A percentile compares a stretch with the other conserved stretches of the same genome.
These are phyloP conservation scores for Odontocerum albicorne DNA, from an alignment of 2,888 invertebrate species.

Conservation along the genomic window DNA sequence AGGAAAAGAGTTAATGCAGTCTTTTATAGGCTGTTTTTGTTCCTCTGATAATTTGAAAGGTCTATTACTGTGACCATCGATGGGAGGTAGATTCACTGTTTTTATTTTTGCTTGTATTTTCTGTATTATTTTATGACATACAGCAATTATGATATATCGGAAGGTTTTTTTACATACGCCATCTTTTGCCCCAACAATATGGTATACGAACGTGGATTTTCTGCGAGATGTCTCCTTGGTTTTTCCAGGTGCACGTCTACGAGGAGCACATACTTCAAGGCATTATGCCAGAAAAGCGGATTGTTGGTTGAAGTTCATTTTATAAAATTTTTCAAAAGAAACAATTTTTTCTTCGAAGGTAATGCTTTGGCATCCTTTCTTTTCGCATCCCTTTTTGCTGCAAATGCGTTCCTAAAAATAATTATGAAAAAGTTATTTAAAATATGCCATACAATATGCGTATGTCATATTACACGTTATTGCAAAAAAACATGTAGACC, in stretches of 20 bases:
- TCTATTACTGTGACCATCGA: neutral
- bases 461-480: no score
- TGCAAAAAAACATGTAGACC: neutral
- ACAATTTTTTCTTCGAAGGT: neutral
- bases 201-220: neutral
- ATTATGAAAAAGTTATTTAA: slow-evolving; percentile 1
- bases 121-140: neutral
- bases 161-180: slow-evolving; percentile 5
- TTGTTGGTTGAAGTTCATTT: neutral
- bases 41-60: neutral
- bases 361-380: no score
- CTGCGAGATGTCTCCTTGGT: neutral
- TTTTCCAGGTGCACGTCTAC: neutral
- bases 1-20: neutral
- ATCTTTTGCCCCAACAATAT: neutral
- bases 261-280: no score
- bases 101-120: neutral
- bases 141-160: slow-evolving; percentile 2
- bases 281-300: neutral
- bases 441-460: no score
- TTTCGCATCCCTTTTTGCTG: neutral
- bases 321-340: neutral
- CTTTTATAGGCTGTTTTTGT: neutral
- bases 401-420: no score
- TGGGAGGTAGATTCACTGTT: neutral